Conservation (phyloP, 2,888 invertebrate genomes). For the Drosophila hawaiiensis region DNA sequence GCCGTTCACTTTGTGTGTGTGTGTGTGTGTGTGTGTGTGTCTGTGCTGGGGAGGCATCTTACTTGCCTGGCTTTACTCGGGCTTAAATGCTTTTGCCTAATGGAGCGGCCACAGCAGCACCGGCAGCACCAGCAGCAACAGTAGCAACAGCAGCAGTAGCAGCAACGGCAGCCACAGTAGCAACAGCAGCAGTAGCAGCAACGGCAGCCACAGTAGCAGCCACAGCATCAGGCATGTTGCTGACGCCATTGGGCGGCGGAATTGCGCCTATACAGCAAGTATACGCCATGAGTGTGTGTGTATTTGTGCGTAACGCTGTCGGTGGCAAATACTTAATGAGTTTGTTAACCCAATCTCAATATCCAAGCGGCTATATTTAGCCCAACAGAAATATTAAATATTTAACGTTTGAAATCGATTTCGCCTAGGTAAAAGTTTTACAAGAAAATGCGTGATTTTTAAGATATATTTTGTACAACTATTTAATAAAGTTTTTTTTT, state of each 20-base stretch:
- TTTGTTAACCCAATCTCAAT: slow-evolving; percentile 72
- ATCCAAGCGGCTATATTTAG: slow-evolving; percentile 24
- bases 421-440: no score
- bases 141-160: not conserved
- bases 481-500: not conserved
- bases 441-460: not conserved
- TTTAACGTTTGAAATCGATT: slow-evolving; percentile 2
- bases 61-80: slow-evolving; percentile 36
- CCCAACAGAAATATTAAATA: not conserved
- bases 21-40: not conserved
- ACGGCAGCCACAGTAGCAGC: slow-evolving; percentile 18
- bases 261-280: slow-evolving; percentile 62
- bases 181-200: slow-evolving; percentile 7
- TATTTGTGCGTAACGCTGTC: slow-evolving; percentile 38
- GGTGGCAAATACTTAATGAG: slow-evolving; percentile 60
- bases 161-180: no score
- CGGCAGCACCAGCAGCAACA: no score
- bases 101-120: slow-evolving; percentile 47
- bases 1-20: slow-evolving; percentile 2
- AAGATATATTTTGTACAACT: not conserved
- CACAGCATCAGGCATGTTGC: slow-evolving; percentile 39
- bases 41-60: slow-evolving; percentile 8
- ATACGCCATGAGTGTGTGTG: slow-evolving; percentile 23
- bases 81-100: slow-evolving; percentile 74
- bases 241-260: slow-evolving; percentile 62